phyloP scores from a whole-genome alignment of 1,140 invertebrate genomes.

The Eueides isabella region DNA sequence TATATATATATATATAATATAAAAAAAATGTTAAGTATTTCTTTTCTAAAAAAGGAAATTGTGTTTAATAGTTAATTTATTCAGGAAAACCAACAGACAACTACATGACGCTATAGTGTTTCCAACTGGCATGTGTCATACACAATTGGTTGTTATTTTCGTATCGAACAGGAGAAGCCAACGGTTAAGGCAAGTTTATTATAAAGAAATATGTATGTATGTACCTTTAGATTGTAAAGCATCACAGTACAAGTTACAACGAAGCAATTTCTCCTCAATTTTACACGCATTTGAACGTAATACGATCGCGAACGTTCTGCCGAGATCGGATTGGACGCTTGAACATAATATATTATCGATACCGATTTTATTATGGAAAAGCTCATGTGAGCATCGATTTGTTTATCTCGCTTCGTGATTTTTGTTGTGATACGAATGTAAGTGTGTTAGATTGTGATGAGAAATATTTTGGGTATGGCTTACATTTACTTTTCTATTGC shows the following conservation, averaged over 20 bases:
- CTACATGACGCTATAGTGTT: too few relatives aligned
- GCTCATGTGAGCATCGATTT: slow-evolving; percentile 15
- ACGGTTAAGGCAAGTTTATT: too few relatives aligned
- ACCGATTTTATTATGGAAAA: slow-evolving; percentile 26
- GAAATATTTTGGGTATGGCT: too few relatives aligned
- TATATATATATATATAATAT: too few relatives aligned
- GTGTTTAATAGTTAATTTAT: too few relatives aligned
- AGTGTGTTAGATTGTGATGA: not conserved
- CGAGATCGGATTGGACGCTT: slow-evolving; percentile 45
- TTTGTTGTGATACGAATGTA: slow-evolving; percentile 4
- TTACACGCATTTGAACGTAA: slow-evolving; percentile 73
- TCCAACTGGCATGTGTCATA: too few relatives aligned
- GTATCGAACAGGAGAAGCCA: too few relatives aligned
- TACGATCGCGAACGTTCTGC: slow-evolving; percentile 51
- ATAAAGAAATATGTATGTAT: not conserved
- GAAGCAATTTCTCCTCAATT: slow-evolving; percentile 73
- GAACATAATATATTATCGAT: slow-evolving; percentile 26
- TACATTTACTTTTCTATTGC: too few relatives aligned
- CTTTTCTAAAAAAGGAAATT: too few relatives aligned
- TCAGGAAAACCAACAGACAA: too few relatives aligned
- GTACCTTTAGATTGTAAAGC: not conserved
- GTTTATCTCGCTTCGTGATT: slow-evolving; percentile 11
- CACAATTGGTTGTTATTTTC: too few relatives aligned
- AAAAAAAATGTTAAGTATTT: too few relatives aligned
- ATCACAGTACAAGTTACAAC: slow-evolving; percentile 37